Evolutionary conservation across 2,888 invertebrate species (phyloP).

Genomic region (Pseudococcus jackbeardsleyi): DNA sequence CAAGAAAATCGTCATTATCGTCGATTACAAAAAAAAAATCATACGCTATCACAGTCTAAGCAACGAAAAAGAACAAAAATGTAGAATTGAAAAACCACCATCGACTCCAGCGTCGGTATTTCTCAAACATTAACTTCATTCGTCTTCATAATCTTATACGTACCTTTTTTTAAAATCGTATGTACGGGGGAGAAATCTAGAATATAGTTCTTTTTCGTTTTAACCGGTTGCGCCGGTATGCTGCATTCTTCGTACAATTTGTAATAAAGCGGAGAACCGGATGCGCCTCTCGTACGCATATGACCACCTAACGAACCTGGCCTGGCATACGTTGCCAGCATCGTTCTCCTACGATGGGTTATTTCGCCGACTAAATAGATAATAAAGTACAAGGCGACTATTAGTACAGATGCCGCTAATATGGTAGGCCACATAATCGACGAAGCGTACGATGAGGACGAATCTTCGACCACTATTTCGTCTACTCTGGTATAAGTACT

Average conservation of each 20-base stretch:
- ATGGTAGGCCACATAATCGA: slow-evolving; percentile 59
- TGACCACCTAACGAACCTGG: slow-evolving; percentile 65
- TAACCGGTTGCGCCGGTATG: slow-evolving; percentile 67
- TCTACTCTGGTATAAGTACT: slow-evolving; percentile 45
- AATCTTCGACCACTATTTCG: slow-evolving; percentile 59
- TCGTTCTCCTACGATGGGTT: slow-evolving; percentile 57
- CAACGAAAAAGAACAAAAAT: background rate
- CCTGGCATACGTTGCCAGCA: slow-evolving; percentile 34
- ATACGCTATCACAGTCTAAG: slow-evolving; percentile 58
- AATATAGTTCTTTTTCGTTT: slow-evolving; percentile 66
- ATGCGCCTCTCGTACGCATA: slow-evolving; percentile 62
- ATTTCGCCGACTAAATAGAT: slow-evolving; percentile 62
- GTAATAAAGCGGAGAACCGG: slow-evolving; percentile 67
- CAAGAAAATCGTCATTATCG: background rate
- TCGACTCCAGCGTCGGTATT: background rate
- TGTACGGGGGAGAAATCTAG: slow-evolving; percentile 62
- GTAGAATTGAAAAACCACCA: slow-evolving; percentile 11
- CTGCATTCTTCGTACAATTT: slow-evolving; percentile 68
- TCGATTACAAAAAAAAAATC: slow-evolving; percentile 24
- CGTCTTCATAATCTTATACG: slow-evolving; percentile 64
- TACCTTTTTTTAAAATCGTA: slow-evolving; percentile 62
- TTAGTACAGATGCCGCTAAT: slow-evolving; percentile 41
- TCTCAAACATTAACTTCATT: slow-evolving; percentile 56
- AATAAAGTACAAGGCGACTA: slow-evolving; percentile 59
- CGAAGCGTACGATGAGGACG: background rate